Evolutionary conservation across 1,140 invertebrate species (phyloP).

Genomic region (Araneus ventricosus): DNA sequence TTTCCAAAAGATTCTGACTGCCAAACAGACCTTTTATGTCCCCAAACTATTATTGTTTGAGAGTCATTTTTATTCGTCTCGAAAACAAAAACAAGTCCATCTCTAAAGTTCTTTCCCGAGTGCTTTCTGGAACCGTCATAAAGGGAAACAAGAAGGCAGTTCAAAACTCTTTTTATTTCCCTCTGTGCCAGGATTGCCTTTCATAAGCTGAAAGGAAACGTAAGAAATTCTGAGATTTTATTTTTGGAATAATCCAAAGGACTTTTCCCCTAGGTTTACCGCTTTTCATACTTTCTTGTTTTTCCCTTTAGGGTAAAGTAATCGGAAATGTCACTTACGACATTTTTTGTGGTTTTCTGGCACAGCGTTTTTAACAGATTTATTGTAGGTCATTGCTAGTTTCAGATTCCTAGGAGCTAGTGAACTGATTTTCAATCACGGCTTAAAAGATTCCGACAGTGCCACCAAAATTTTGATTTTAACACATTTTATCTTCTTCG

Average conservation of each 20-base stretch:
- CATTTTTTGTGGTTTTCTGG: background rate
- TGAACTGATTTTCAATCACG: background rate
- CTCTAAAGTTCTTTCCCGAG: conserved; percentile 16
- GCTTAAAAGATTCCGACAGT: too few species aligned
- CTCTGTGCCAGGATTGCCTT: conserved; percentile 23
- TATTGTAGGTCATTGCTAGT: background rate
- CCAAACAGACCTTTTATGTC: background rate
- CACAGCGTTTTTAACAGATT: background rate
- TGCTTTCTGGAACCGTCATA: conserved; percentile 35
- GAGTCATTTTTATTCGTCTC: conserved; percentile 2
- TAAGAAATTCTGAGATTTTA: conserved; percentile 19
- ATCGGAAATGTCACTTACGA: conserved; percentile 22
- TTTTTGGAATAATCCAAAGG: conserved; percentile 49
- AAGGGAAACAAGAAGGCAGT: background rate
- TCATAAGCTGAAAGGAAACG: conserved; percentile 36
- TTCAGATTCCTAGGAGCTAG: background rate
- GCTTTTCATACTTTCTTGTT: background rate
- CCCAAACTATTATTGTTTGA: background rate
- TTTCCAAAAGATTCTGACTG: background rate
- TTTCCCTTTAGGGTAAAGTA: conserved; percentile 35
- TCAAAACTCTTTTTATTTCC: conserved; percentile 53
- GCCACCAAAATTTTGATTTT: too few species aligned
- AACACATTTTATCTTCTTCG: too few species aligned
- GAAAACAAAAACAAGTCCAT: conserved; percentile 38
- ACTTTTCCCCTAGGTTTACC: conserved; percentile 27